Conservation (phyloP, 2,797 vertebrate species). For the Hydrocynus forskahlii region DNA sequence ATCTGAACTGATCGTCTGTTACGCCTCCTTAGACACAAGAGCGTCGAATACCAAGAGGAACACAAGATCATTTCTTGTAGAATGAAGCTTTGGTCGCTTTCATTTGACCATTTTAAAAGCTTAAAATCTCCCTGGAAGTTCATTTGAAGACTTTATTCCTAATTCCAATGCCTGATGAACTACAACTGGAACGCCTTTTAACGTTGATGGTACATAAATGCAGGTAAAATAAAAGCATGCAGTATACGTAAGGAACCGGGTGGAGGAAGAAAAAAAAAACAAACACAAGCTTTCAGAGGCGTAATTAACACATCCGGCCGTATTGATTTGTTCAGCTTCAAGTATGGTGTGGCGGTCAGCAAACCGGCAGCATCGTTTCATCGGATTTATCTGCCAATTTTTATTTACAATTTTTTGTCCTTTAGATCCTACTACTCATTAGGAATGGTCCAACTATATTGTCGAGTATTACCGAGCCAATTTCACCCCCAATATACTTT, state of each 20-base stretch:
- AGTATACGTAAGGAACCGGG: conserved; percentile 48
- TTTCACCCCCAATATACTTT: conserved; percentile 4
- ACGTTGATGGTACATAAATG: conserved; percentile 41
- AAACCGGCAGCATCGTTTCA: conserved; percentile 38
- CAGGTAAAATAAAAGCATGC: conserved; percentile 57
- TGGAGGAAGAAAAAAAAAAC: conserved; percentile 28
- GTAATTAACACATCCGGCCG: conserved; percentile 49
- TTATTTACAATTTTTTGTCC: background rate
- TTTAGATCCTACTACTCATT: background rate
- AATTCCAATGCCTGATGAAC: conserved; percentile 27
- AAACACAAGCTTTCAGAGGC: conserved; percentile 40
- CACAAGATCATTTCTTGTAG: background rate
- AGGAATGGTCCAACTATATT: background rate
- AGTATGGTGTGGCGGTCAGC: conserved; percentile 60
- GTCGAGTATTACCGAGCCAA: conserved; percentile 23
- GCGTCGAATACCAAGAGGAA: conserved; percentile 14
- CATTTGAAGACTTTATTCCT: background rate
- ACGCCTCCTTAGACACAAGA: background rate
- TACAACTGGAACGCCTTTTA: conserved; percentile 36
- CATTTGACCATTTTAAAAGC: conserved; percentile 8
- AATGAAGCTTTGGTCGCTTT: conserved; percentile 28
- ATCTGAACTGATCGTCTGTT: conserved; percentile 26
- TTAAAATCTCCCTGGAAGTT: background rate
- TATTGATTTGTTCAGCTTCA: conserved; percentile 69
- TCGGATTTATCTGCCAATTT: conserved; percentile 10